Conservation (phyloP, 2,888 invertebrate species). For the Archips crataeganus region DNA sequence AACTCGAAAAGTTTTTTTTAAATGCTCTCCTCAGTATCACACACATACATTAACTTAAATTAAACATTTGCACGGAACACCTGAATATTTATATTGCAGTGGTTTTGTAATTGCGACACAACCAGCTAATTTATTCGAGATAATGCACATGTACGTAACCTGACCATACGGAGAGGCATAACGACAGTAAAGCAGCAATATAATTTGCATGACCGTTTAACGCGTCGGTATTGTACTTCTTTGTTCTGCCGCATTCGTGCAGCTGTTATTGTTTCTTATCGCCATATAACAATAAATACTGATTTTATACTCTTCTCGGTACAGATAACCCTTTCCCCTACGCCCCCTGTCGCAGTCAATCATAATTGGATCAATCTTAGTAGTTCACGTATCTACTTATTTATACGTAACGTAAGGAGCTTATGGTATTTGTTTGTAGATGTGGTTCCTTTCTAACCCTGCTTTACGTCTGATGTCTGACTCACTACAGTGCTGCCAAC, state of each 20-base stretch:
- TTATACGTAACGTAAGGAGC: constrained; percentile 12
- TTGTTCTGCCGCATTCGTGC: constrained; percentile 74
- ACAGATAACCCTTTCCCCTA: constrained; percentile 67
- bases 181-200: constrained; percentile 55
- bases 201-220: constrained; percentile 69
- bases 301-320: constrained; percentile 74
- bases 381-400: constrained; percentile 15
- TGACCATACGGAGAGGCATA: constrained; percentile 60
- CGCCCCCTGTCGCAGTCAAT: constrained; percentile 54
- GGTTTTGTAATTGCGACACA: constrained; percentile 62
- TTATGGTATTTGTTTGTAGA: constrained; percentile 5
- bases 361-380: constrained; percentile 51
- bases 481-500: constrained; percentile 12
- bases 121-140: constrained; percentile 67
- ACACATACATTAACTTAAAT: no score
- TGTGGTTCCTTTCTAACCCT: constrained; percentile 2
- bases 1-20: neutral
- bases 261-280: constrained; percentile 79
- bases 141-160: constrained; percentile 69
- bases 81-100: constrained; percentile 40
- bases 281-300: constrained; percentile 72
- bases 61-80: constrained; percentile 24
- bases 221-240: constrained; percentile 72
- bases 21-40: neutral
- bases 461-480: constrained; percentile 2